Base-by-base conservation (phyloP, 2,888 invertebrate genomes). In the Pollenia griseotomentosa region DNA sequence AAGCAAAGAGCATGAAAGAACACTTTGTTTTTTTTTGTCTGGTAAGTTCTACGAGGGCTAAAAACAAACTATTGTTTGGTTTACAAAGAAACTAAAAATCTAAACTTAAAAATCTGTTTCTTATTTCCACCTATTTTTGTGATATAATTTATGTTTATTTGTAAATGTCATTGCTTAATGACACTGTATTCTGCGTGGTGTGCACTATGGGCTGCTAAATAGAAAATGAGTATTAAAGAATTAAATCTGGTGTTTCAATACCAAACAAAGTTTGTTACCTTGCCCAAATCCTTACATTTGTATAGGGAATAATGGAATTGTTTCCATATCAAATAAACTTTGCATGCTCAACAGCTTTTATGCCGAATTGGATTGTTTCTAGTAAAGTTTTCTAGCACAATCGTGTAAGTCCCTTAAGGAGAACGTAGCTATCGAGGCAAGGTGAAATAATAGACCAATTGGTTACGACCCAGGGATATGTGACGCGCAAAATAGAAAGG, bases 101-200 rank as follows among this genome's bases (percentile, higher is more conserved):
- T 79, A 11, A 73, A 66, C 19, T 46, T 44, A 57, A 83, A 33
- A 86, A 82, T 71, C 75, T 63, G 75, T 83, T 80, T 80, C 79
- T 80, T 75, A 73, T 80, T 83, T 77, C 55, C 80, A 86, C 71
- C 66, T 86, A 83, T 66, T 83, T n/a, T 79, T 51, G 44, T 53
- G 57, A 55, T 46, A 75, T 75, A 68, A 40, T 16, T 10, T 79
- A n/a, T 48, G 7, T 33, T 33, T 44, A 8, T 74, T 70, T 79
- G 9, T 59, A 63, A 57, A 63, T 55, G 77, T 77, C 55, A 61
- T 33, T 73, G 40, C 33, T 40, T 65, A 48, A 46, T 81, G 55
- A 33, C 19, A 48, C 16, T n/a, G 16, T 51, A 53, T 65, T 19
- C 8, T 57, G 6, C n/a, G 57, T 2, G 51, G 9, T n/a, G 79